Percentiles rank a stretch among this genome's conserved stretches.
Evolutionary conservation across 2,797 vertebrate species (phyloP).

Genomic region (Echeneis naucrates): DNA sequence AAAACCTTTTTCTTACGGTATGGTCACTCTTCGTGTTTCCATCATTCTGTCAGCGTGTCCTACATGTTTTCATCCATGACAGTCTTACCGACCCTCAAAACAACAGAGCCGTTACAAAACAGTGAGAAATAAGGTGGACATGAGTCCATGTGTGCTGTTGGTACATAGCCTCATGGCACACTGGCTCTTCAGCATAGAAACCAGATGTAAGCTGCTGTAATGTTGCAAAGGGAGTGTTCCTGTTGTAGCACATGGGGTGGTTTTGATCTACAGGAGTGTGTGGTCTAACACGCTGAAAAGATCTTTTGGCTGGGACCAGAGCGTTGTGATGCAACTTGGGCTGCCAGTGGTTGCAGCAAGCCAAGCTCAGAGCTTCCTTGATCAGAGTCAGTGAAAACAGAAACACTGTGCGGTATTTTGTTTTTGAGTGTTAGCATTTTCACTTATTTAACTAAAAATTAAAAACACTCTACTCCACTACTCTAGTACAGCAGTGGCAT

Average conservation of each 20-base stretch:
- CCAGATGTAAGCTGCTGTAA: slow-evolving; percentile 39
- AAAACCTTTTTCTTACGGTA: slow-evolving; percentile 4
- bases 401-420: slow-evolving; percentile 34
- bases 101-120: slow-evolving; percentile 17
- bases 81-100: not conserved
- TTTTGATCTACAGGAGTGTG: slow-evolving; percentile 55
- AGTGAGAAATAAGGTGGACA: slow-evolving; percentile 13
- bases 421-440: slow-evolving; percentile 52
- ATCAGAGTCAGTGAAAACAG: slow-evolving; percentile 44
- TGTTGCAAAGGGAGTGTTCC: slow-evolving; percentile 31
- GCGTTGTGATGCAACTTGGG: slow-evolving; percentile 41
- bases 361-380: slow-evolving; percentile 45
- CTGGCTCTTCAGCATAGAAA: not conserved
- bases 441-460: slow-evolving; percentile 31
- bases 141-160: slow-evolving; percentile 2
- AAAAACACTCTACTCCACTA: slow-evolving; percentile 15
- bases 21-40: slow-evolving; percentile 2
- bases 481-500: slow-evolving; percentile 30
- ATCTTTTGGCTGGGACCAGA: slow-evolving; percentile 53
- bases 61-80: not conserved
- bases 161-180: not conserved
- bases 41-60: not conserved
- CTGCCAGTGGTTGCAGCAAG: slow-evolving; percentile 37
- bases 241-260: slow-evolving; percentile 23
- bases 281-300: slow-evolving; percentile 58